phyloP scores from a whole-genome alignment of 2,888 invertebrate genomes.

The Orthosia cruda region DNA sequence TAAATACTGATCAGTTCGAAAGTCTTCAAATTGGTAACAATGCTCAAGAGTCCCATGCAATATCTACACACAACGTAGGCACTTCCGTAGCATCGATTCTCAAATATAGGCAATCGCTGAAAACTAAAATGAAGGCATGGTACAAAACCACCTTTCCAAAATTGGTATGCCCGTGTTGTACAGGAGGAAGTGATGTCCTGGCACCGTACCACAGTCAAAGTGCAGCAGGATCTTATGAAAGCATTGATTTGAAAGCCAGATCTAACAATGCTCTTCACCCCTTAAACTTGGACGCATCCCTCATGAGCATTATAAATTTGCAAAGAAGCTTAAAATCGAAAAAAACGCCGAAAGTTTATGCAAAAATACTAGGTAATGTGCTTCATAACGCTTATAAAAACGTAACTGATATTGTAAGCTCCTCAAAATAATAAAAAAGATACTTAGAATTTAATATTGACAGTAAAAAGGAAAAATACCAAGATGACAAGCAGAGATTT shows the following conservation, averaged over 20 bases:
- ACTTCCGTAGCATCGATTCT: slow-evolving; percentile 72
- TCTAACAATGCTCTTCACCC: slow-evolving; percentile 68
- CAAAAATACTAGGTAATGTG: slow-evolving; percentile 74
- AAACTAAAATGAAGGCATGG: slow-evolving; percentile 58
- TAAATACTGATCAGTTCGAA: slow-evolving; percentile 26
- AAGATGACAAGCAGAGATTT: slow-evolving; percentile 31
- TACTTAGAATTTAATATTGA: background rate
- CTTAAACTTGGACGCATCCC: slow-evolving; percentile 80
- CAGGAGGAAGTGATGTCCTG: slow-evolving; percentile 74
- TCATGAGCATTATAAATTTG: slow-evolving; percentile 81
- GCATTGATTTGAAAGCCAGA: slow-evolving; percentile 75
- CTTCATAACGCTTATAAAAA: slow-evolving; percentile 80
- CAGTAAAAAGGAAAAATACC: slow-evolving; percentile 58
- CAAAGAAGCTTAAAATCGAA: slow-evolving; percentile 73
- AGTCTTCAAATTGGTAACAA: slow-evolving; percentile 8
- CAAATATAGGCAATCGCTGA: slow-evolving; percentile 50
- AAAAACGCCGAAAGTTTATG: slow-evolving; percentile 72
- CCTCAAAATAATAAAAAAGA: slow-evolving; percentile 43
- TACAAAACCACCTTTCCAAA: slow-evolving; percentile 73
- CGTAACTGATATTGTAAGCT: slow-evolving; percentile 63
- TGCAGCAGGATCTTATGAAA: slow-evolving; percentile 80
- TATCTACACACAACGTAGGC: slow-evolving; percentile 67
- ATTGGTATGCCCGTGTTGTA: slow-evolving; percentile 83
- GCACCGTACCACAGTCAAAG: slow-evolving; percentile 69
- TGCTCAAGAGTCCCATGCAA: slow-evolving; percentile 33